Percentiles rank a stretch among this genome's conserved stretches.
phyloP scores from a whole-genome alignment of 2,113 vertebrate species.

The Anhinga anhinga region DNA sequence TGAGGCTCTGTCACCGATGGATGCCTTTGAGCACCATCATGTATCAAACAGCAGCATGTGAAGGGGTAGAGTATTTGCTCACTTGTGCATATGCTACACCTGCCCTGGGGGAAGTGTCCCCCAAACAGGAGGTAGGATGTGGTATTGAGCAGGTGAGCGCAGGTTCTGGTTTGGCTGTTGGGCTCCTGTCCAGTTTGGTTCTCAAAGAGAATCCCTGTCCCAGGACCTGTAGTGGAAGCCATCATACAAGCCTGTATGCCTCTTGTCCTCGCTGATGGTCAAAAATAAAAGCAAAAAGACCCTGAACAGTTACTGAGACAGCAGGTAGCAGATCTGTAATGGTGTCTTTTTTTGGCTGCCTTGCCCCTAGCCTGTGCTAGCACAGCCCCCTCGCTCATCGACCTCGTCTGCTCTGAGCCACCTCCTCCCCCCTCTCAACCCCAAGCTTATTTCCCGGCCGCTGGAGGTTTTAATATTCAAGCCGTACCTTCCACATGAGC shows the following conservation, averaged over 20 bases:
- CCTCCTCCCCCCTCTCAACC: background rate
- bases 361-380: background rate
- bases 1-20: background rate
- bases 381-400: background rate
- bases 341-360: background rate
- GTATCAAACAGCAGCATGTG: too few species aligned
- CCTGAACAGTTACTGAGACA: background rate
- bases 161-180: background rate
- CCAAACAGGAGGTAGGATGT: background rate
- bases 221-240: background rate
- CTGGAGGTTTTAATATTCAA: conserved; percentile 81
- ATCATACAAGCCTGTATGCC: background rate
- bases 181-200: background rate
- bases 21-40: background rate
- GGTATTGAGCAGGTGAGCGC: background rate
- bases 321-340: background rate
- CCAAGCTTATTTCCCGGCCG: background rate
- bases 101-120: background rate
- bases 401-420: background rate
- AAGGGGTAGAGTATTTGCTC: background rate
- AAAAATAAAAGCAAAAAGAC: background rate
- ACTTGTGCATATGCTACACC: fast-evolving
- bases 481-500: conserved; percentile 77
- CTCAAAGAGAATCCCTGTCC: background rate
- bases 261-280: background rate